phyloP scores from a whole-genome alignment of 2,888 invertebrate species.

The Eutolmus rufibarbis region DNA sequence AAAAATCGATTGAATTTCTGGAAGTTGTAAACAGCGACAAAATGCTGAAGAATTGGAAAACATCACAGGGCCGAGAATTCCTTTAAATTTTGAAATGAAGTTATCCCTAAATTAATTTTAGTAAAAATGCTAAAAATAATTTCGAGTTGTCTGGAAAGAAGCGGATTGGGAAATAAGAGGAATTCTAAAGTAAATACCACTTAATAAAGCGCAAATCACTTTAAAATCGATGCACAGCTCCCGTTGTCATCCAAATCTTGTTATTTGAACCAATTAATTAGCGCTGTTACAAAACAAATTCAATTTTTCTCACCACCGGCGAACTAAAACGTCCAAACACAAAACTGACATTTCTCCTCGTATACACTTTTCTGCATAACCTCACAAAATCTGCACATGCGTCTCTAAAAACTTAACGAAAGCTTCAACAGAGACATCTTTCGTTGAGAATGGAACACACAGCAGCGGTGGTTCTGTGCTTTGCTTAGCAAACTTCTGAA shows the following conservation, averaged over 20 bases:
- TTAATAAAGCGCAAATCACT: neutral
- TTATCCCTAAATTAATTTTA: neutral
- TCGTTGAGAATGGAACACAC: neutral
- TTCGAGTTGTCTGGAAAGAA: neutral
- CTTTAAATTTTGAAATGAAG: no score
- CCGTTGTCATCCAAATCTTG: neutral
- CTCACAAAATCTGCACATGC: constrained; percentile 12
- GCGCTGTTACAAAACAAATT: neutral
- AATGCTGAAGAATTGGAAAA: no score
- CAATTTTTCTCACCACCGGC: neutral
- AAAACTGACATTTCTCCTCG: neutral
- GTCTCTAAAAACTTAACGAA: neutral
- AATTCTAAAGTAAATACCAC: neutral
- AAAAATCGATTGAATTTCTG: no score
- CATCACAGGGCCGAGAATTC: no score
- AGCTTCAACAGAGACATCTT: neutral
- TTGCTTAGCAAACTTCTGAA: neutral
- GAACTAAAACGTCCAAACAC: neutral
- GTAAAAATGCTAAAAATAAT: neutral
- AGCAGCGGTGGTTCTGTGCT: neutral
- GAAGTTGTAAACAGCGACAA: no score
- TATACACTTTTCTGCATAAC: neutral
- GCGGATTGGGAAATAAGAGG: neutral
- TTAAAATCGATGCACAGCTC: neutral
- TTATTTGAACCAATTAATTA: neutral